Percentiles rank a stretch among this genome's conserved stretches.
Evolutionary conservation across 2,113 vertebrate species (phyloP).

Genomic region (Triplophysa rosa): DNA sequence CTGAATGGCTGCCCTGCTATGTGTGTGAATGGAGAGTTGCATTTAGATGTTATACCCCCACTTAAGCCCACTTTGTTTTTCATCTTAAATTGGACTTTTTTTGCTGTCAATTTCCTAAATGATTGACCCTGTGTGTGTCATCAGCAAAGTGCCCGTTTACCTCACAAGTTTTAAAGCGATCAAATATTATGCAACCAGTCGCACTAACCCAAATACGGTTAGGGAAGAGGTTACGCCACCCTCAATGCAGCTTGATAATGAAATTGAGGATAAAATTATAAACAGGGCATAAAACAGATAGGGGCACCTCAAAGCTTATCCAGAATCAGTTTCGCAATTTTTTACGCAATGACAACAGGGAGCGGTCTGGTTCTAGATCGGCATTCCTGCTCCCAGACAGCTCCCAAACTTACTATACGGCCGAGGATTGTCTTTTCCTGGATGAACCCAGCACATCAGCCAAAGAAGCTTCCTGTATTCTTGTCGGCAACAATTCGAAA

Average conservation of each 20-base stretch:
- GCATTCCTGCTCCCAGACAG: background rate
- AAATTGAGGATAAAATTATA: slow-evolving; percentile 30
- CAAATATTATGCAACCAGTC: slow-evolving; percentile 41
- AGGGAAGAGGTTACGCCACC: slow-evolving; percentile 46
- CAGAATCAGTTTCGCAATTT: background rate
- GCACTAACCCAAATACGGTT: slow-evolving; percentile 30
- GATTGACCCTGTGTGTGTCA: no score
- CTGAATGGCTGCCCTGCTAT: slow-evolving; percentile 24
- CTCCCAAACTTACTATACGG: background rate
- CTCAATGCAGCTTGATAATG: slow-evolving; percentile 38
- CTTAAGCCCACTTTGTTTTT: background rate
- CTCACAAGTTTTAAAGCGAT: slow-evolving; percentile 34
- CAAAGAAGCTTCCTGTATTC: slow-evolving; percentile 54
- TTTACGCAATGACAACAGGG: background rate
- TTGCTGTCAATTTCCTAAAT: background rate
- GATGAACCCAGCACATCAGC: slow-evolving; percentile 23
- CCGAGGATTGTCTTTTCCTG: slow-evolving; percentile 7
- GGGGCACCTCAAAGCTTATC: background rate
- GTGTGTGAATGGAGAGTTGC: slow-evolving; percentile 47
- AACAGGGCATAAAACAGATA: slow-evolving; percentile 18
- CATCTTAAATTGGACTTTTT: background rate
- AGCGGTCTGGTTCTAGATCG: background rate
- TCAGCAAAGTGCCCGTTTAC: background rate
- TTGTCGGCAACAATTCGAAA: slow-evolving; percentile 47
- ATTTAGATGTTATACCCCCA: slow-evolving; percentile 20